A percentile compares a stretch with the other conserved stretches of the same genome.
phyloP scores from a whole-genome alignment of 2,113 vertebrate species.

The Hemicordylus capensis region DNA sequence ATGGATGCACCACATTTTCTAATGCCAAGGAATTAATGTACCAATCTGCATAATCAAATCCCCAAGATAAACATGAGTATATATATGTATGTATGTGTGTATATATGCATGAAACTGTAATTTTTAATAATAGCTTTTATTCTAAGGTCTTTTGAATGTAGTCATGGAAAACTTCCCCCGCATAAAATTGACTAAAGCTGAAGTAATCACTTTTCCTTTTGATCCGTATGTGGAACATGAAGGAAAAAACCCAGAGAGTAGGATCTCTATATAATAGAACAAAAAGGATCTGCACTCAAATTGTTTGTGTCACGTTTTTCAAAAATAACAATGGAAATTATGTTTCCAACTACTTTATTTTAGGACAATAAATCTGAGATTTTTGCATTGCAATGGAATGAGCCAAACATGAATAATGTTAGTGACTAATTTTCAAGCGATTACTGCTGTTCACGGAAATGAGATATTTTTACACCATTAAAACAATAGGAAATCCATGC shows the following conservation, averaged over 20 bases:
- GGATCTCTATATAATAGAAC: neutral
- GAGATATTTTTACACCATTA: slow-evolving; percentile 29
- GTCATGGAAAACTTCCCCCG: slow-evolving; percentile 36
- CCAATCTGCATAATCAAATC: slow-evolving; percentile 48
- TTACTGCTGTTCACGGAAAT: slow-evolving; percentile 17
- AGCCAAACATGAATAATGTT: slow-evolving; percentile 21
- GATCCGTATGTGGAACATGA: slow-evolving; percentile 40
- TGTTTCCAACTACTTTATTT: slow-evolving; percentile 24
- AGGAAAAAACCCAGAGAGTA: slow-evolving; percentile 22
- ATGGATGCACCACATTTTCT: slow-evolving; percentile 23
- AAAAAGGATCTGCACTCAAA: slow-evolving; percentile 41
- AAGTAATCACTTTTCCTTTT: slow-evolving; percentile 48
- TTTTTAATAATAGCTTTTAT: slow-evolving; percentile 41
- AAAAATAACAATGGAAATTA: slow-evolving; percentile 23
- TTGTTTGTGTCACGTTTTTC: slow-evolving; percentile 9
- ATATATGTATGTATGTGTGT: no score
- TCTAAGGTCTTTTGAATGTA: slow-evolving; percentile 44
- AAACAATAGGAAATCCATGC: neutral
- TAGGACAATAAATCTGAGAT: neutral
- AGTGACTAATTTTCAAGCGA: slow-evolving; percentile 13
- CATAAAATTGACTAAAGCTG: slow-evolving; percentile 37
- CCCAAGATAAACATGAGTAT: slow-evolving; percentile 37
- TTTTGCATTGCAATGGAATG: slow-evolving; percentile 43
- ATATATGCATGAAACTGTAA: slow-evolving; percentile 42
- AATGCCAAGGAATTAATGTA: slow-evolving; percentile 50